Evolutionary conservation across 1,140 invertebrate genomes (phyloP).

Genomic region (Zaprionus nigranus): DNA sequence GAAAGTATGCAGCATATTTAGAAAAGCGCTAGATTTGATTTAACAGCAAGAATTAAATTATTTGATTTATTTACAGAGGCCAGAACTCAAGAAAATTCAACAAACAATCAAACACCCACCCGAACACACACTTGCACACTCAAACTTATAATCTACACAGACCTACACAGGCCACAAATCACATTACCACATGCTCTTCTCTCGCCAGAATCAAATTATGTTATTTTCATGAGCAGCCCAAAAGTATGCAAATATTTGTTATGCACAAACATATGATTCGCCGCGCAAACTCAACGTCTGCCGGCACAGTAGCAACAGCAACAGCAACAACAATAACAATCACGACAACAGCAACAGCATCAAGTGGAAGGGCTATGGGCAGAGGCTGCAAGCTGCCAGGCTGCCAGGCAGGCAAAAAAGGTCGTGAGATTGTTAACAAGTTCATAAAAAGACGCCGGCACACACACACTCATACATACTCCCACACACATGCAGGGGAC

Average conservation of each 20-base stretch:
- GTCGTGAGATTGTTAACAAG: slow-evolving; percentile 82
- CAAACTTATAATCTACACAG: slow-evolving; percentile 9
- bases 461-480: slow-evolving; percentile 27
- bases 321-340: slow-evolving; percentile 15
- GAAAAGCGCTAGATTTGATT: neutral
- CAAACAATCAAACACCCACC: neutral
- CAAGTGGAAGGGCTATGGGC: slow-evolving; percentile 14
- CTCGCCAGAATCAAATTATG: slow-evolving; percentile 73
- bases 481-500: slow-evolving; percentile 23
- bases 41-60: neutral
- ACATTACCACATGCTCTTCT: slow-evolving; percentile 52
- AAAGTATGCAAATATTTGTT: slow-evolving; percentile 81
- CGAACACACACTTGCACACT: neutral
- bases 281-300: slow-evolving; percentile 47
- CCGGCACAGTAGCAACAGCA: slow-evolving; percentile 30
- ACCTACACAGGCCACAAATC: slow-evolving; percentile 52
- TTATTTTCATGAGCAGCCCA: slow-evolving; percentile 72
- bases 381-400: slow-evolving; percentile 14
- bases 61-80: neutral
- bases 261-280: slow-evolving; percentile 70
- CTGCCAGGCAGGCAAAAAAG: slow-evolving; percentile 47
- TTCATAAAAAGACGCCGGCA: slow-evolving; percentile 76
- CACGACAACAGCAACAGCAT: slow-evolving; percentile 22
- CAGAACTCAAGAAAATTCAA: neutral
- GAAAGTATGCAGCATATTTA: neutral